Conservation (phyloP, 2,113 vertebrate species). For the Triplophysa siluroides region DNA sequence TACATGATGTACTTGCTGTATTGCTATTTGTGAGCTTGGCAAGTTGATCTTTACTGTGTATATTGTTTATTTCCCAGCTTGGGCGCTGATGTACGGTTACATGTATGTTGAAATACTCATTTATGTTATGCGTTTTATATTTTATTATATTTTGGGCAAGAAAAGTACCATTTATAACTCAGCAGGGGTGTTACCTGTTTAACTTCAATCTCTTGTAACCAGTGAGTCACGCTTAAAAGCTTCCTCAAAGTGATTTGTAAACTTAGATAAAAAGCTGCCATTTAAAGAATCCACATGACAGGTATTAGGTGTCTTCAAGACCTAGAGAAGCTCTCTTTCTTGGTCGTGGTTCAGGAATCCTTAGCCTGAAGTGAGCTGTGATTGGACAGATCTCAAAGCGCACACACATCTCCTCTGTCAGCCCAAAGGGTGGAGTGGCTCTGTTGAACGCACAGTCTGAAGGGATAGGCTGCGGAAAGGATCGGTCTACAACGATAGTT, state of each 20-base stretch:
- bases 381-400: slow-evolving; percentile 19
- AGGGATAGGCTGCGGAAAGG: neutral
- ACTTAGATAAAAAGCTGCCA: slow-evolving; percentile 11
- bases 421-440: slow-evolving; percentile 37
- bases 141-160: neutral
- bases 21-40: slow-evolving; percentile 11
- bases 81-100: no score
- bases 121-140: neutral
- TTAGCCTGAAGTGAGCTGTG: slow-evolving; percentile 17
- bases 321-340: slow-evolving; percentile 9
- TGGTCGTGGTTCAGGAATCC: slow-evolving; percentile 29
- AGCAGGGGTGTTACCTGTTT: slow-evolving; percentile 17
- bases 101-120: no score
- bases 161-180: neutral
- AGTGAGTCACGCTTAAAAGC: slow-evolving; percentile 18
- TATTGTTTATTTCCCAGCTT: no score
- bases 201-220: neutral
- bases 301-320: slow-evolving; percentile 35
- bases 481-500: neutral
- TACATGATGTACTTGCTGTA: neutral
- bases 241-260: slow-evolving; percentile 17
- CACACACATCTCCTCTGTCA: slow-evolving; percentile 41
- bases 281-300: neutral
- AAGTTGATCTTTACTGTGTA: no score
- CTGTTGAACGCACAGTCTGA: slow-evolving; percentile 3